These are phyloP conservation scores for Arge pagana DNA, from an alignment of 2,888 invertebrate genomes.

Conservation along the genomic window DNA sequence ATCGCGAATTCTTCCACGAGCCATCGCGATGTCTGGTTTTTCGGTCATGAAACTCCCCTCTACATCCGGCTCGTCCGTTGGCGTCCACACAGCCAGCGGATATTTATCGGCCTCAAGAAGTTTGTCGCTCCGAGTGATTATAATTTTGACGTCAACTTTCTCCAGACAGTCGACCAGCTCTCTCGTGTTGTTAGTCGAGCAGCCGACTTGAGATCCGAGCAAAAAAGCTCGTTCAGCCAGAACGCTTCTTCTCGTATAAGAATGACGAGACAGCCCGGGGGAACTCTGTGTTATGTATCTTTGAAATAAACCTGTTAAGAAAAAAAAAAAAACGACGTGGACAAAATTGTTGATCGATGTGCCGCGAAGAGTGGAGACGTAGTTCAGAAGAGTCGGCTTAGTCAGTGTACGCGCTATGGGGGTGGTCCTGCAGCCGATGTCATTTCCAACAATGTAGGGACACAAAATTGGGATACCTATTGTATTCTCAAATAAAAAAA, in stretches of 20 bases:
- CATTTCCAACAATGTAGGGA: too few species aligned
- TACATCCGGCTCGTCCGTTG: constrained; percentile 32
- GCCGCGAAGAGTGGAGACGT: too few species aligned
- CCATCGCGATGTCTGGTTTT: constrained; percentile 27
- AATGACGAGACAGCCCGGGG: constrained; percentile 13
- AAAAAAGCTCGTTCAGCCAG: constrained; percentile 1
- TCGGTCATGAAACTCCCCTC: constrained; percentile 34
- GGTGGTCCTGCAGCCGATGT: too few species aligned
- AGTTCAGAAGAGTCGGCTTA: too few species aligned
- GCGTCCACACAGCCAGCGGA: constrained; percentile 28
- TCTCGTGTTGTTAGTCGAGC: not conserved
- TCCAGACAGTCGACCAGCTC: constrained; percentile 32
- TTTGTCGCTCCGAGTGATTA: constrained; percentile 12
- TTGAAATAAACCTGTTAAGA: constrained; percentile 5
- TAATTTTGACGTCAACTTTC: constrained; percentile 7
- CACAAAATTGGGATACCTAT: too few species aligned
- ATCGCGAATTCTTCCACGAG: constrained; percentile 27
- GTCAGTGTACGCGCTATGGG: too few species aligned
- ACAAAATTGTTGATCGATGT: too few species aligned
- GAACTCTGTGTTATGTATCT: constrained; percentile 4
- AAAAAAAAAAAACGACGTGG: not conserved
- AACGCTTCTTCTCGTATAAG: too few species aligned
- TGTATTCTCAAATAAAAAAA: too few species aligned
- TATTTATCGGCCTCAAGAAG: constrained; percentile 19
- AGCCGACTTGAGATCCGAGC: not conserved